Evolutionary conservation across 2,797 vertebrate genomes (phyloP), one percentile per base, ranked within the genome.

Genomic region (Channa striata): DNA sequence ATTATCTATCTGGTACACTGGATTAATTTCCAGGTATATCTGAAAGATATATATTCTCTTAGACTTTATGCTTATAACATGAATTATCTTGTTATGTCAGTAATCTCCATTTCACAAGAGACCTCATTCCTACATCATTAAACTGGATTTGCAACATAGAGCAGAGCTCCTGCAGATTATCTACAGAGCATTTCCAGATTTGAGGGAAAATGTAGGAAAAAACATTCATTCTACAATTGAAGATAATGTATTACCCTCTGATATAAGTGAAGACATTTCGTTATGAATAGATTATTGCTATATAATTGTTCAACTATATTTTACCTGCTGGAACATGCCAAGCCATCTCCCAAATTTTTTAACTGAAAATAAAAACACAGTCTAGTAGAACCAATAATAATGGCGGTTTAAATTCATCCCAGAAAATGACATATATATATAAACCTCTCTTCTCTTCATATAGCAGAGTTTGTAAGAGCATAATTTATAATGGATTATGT

Each of bases 401-500:
- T 1, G 6, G 34, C 17, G 8, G 36, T 48, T 59, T 3, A 42
- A 50, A 46, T 47, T 52, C 33, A 77, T 69, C 58, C 43, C 30
- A 63, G 20, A 54, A 54, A 49, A 60, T n/a, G 12, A 13, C 51
- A 56, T 47, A 61, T 37, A 39, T 58, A 10, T 51, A 20, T 72
- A 12, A 63, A 52, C 14, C 46, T 57, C 30, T 66, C 47, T 56
- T 17, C 40, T 66, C 47, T 56, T 43, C 40, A 50, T 20, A 21
- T 12, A 30, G 49, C 47, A 6, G 36, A 46, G 37, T 53, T 16
- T 63, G 34, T 5, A 23, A 42, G n/a, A 54, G 59, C 36, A 71
- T 68, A 23, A 60, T 67, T 76, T 12, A 68, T 42, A 59, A 57
- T 12, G 50, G 68, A 78, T 78, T 66, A 62, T 36, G 33, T 52